Base-by-base conservation (phyloP, 2,888 invertebrate species). In the Halocaridina rubra region DNA sequence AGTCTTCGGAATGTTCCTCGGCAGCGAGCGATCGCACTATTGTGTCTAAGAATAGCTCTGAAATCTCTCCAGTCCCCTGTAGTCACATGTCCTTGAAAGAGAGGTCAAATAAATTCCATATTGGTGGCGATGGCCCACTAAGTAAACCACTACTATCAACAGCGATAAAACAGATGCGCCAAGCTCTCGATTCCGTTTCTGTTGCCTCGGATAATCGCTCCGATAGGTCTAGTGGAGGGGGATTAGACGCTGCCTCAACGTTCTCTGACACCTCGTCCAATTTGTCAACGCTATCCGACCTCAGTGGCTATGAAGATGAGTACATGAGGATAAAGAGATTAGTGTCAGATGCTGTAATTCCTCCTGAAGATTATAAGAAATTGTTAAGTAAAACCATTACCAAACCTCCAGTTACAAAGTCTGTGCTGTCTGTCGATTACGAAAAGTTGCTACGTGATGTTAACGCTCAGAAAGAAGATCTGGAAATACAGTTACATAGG, bases 271-370 rank as follows among this genome's bases (percentile, higher is more conserved):
- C 86, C 27, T 86, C 84, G 19, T 86, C 86, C 10, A 84, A 84
- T 59, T 61, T 86, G 32, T 86, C 86, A 22, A 86, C 82, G 16
- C 75, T 86, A 3, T 84, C 82, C 30, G 86, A 86, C 67, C 82
- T 86, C 24, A 86, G 86, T 76, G 84, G 86, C 5, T 86, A 86
- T 80, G 80, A 86, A 39, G 84, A 84, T 30, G 86, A 86, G 32
- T 86, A 86, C 59, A 53, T 82, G 13, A 86, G 71, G 30, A 80
- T 86, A 33, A 82, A 80, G 22, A 78, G 76, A 27, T 74, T 86
- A 30, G 80, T 86, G 22, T 84, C 82, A 22, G 84, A 84, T 76
- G 75, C 79, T 32, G 81, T 74, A 7, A 75, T 75, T 33, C 79
- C 79, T 13, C 67, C 80, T 27, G 84, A 84, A 33, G 79, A 84